Conservation (phyloP, 2,797 vertebrate species). For the Echiichthys vipera region DNA sequence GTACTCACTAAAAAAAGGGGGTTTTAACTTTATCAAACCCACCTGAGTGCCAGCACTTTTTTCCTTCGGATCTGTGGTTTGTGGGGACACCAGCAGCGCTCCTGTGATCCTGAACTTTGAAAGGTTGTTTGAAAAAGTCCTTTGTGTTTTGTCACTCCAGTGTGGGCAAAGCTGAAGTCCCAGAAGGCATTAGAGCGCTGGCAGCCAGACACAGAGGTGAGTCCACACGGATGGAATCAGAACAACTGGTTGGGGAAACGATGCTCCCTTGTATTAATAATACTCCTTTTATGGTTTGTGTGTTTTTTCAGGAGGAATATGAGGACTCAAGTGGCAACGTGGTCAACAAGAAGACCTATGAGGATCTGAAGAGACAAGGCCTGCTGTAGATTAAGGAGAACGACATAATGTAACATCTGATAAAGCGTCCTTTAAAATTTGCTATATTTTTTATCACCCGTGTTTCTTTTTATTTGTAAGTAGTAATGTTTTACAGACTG, state of each 20-base stretch:
- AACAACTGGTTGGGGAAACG: accelerated
- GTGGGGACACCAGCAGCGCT: too few relatives aligned
- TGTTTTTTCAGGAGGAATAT: constrained; percentile 92
- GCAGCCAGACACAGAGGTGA: constrained; percentile 98
- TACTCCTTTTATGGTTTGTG: not conserved
- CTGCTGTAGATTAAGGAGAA: constrained; percentile 84
- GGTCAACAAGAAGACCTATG: constrained; percentile 98
- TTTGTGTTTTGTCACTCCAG: constrained; percentile 69
- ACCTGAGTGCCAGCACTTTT: too few relatives aligned
- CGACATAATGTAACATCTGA: not conserved
- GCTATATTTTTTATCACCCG: constrained; percentile 17
- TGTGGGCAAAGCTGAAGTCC: constrained; percentile 98
- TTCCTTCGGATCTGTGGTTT: too few relatives aligned
- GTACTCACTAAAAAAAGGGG: too few relatives aligned
- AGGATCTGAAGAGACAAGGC: constrained; percentile 97
- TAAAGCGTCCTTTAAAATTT: not conserved
- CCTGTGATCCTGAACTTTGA: too few relatives aligned
- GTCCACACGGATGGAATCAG: not conserved
- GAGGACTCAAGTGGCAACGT: constrained; percentile 98
- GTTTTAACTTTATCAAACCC: too few relatives aligned
- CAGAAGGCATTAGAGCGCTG: constrained; percentile 96
- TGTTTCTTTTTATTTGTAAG: constrained; percentile 59
- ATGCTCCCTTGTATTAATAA: accelerated
- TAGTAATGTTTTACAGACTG: constrained; percentile 54
- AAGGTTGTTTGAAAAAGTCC: not conserved